Evolutionary conservation across 2,888 invertebrate genomes (phyloP), one percentile per base, ranked within the genome.

Genomic region (Marasmarcha lunaedactyla): DNA sequence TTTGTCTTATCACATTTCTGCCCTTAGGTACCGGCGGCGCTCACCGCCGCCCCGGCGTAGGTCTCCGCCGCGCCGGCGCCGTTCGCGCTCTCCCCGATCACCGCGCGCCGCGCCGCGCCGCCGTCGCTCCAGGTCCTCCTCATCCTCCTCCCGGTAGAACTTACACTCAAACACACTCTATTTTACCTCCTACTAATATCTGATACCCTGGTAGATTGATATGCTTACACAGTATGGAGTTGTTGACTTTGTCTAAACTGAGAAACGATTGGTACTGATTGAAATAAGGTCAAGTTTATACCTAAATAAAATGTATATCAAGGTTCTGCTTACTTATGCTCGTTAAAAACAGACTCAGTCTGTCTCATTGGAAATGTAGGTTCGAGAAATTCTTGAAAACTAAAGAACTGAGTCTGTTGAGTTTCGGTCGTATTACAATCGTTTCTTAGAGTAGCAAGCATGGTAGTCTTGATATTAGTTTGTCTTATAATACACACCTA

Each of bases 111-210:
- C 87, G 40, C 84, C 89, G 45, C 88, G 89, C 55, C 87, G 89
- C 55, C 87, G 89, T 58, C 89, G 89, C 63, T 88, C 88, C 67
- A 86, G 90, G 65, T 90, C 90, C 48, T 90, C 90, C 56, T 90
- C 90, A 45, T 90, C 90, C 69, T 90, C 90, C 67, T 90, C 90
- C 52, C 87, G 90, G 76, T 90, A 78, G 57, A 34, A 12, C 49
- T 26, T 37, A 40, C 43, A 41, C 30, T 6, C 12, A 30, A 4
- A 30, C 12, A 30, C 30, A 30, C 30, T 30, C 30, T 30, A 30
- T 11, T n/a, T 25, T 25, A 25, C 5, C 10, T 7, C 26, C 26
- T 25, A 25, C 10, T 25, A 5, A 25, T 5, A 10, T 10, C 5
- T 5, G 6, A 25, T 10, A 25, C 10, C 5, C 10, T 25, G 26